These are phyloP conservation scores for Phataginus tricuspis DNA, from an alignment of 2,797 vertebrate genomes.

Conservation along the genomic window DNA sequence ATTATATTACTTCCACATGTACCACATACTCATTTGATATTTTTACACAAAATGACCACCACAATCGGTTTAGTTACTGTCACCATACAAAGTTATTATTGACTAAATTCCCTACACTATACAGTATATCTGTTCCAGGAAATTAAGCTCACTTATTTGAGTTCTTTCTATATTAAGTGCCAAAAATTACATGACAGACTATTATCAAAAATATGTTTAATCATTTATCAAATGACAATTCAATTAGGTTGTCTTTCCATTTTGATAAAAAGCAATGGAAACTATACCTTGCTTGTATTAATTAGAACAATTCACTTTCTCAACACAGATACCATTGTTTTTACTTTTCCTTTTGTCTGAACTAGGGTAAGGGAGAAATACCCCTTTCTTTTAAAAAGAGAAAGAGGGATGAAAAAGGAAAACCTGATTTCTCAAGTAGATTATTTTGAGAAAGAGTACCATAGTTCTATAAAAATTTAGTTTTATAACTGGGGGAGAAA, in stretches of 20 bases:
- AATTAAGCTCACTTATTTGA: conserved; percentile 35
- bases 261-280: not conserved
- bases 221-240: not conserved
- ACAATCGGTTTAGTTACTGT: not conserved
- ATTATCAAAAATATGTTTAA: not conserved
- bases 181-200: not conserved
- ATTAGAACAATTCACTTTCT: conserved; percentile 21
- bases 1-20: not conserved
- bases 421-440: not conserved
- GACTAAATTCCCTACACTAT: not conserved
- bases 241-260: not conserved
- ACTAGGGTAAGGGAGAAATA: not conserved
- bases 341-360: not conserved
- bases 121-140: not conserved
- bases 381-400: not conserved
- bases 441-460: not conserved
- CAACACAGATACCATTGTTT: not conserved
- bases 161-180: not conserved
- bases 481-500: not conserved
- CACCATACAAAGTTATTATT: not conserved
- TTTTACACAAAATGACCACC: not conserved
- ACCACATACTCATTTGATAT: not conserved
- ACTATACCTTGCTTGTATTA: not conserved
- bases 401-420: not conserved
- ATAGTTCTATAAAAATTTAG: conserved; percentile 5